A percentile compares a stretch with the other conserved stretches of the same genome.
phyloP scores from a whole-genome alignment of 2,113 vertebrate genomes.

The Strigops habroptila region DNA sequence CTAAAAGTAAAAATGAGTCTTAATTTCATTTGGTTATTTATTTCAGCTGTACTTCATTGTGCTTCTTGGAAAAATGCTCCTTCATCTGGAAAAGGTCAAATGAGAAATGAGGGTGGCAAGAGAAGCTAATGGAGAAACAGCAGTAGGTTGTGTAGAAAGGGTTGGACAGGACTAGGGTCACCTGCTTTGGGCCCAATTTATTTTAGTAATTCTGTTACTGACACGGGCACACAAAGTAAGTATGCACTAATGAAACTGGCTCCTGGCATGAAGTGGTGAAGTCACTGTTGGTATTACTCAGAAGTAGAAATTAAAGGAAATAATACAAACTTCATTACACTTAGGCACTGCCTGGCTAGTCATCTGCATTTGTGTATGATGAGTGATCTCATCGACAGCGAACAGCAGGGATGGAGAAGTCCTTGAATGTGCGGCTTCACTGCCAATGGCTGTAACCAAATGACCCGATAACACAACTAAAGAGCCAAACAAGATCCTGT shows the following conservation, averaged over 20 bases:
- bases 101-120: neutral
- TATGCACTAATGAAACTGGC: neutral
- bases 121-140: neutral
- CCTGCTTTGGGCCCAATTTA: neutral
- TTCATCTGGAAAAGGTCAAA: neutral
- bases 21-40: neutral
- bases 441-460: neutral
- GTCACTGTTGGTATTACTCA: neutral
- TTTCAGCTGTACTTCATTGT: neutral
- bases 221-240: neutral
- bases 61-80: neutral
- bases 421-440: neutral
- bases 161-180: neutral
- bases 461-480: accelerated
- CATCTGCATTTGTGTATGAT: neutral
- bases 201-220: neutral
- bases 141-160: neutral
- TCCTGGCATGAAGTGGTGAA: neutral
- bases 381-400: neutral
- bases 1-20: neutral
- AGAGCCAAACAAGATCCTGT: neutral
- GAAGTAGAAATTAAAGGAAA: neutral
- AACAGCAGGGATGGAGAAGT: neutral
- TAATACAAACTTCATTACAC: neutral
- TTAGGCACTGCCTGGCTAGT: neutral